Conservation (phyloP, 1,140 invertebrate species). For the Lysiphlebus fabarum region DNA sequence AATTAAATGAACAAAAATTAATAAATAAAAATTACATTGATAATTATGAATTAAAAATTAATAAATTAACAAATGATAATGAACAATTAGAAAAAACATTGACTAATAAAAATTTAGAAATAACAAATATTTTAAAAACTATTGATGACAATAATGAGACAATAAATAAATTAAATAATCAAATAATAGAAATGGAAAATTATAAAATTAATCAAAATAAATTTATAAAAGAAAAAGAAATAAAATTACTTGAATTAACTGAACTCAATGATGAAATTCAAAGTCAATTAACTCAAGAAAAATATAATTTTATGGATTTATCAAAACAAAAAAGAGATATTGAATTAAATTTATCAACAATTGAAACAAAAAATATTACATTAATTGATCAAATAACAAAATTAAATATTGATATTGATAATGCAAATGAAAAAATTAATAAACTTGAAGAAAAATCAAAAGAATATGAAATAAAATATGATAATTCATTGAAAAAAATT, state of each 20-base stretch:
- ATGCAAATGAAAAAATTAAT: not conserved
- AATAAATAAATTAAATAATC: not conserved
- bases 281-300: slow-evolving; percentile 21
- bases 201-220: not conserved
- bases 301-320: not conserved
- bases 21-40: not conserved
- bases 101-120: not conserved
- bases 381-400: not conserved
- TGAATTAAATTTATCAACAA: not conserved
- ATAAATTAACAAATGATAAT: not conserved
- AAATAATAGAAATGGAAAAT: not conserved
- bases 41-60: not conserved
- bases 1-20: slow-evolving; percentile 8
- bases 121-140: not conserved
- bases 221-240: not conserved
- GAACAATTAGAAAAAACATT: not conserved
- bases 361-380: not conserved
- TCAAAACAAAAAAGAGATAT: slow-evolving; percentile 12
- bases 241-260: slow-evolving; percentile 21
- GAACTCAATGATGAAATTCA: slow-evolving; percentile 24
- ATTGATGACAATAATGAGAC: not conserved
- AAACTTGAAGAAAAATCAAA: slow-evolving; percentile 7
- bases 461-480: slow-evolving; percentile 4
- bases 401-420: not conserved
- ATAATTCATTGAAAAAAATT: slow-evolving; percentile 3